Percentiles rank a stretch among this genome's conserved stretches.
phyloP scores from a whole-genome alignment of 2,113 vertebrate genomes.

The Gobio gobio region DNA sequence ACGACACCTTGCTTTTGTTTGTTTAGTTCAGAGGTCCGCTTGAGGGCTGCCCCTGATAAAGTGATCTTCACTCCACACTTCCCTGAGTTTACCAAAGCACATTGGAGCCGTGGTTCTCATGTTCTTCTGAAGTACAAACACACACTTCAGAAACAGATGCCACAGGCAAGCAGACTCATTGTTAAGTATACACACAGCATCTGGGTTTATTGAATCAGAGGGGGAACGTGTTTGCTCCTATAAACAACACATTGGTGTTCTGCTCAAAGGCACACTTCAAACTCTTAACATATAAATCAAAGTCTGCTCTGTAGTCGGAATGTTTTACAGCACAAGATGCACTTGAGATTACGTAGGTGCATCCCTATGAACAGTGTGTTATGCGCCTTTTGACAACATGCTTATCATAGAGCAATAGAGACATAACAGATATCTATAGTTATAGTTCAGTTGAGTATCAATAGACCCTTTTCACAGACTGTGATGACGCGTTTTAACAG shows the following conservation, averaged over 20 bases:
- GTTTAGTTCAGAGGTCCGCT: conserved; percentile 23
- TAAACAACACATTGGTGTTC: conserved; percentile 23
- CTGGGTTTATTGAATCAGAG: conserved; percentile 22
- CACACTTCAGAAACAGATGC: conserved; percentile 17
- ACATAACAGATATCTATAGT: neutral
- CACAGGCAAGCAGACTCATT: neutral
- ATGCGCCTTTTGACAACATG: neutral
- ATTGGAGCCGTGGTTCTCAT: neutral
- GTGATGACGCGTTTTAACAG: no score
- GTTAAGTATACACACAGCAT: conserved; percentile 18
- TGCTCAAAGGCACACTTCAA: conserved; percentile 17
- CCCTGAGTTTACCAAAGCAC: neutral
- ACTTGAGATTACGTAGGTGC: neutral
- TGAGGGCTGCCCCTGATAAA: neutral
- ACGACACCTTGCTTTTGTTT: conserved; percentile 19
- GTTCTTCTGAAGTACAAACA: conserved; percentile 34
- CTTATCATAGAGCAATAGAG: neutral
- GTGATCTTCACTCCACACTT: neutral
- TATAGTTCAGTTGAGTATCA: neutral
- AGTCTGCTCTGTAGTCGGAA: neutral
- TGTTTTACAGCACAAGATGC: neutral
- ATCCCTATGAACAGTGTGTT: neutral
- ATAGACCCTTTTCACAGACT: no score
- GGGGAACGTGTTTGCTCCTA: neutral
- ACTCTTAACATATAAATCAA: neutral